Base-by-base conservation (phyloP, 2,797 vertebrate species). In the Alcedo quadribrachys region DNA sequence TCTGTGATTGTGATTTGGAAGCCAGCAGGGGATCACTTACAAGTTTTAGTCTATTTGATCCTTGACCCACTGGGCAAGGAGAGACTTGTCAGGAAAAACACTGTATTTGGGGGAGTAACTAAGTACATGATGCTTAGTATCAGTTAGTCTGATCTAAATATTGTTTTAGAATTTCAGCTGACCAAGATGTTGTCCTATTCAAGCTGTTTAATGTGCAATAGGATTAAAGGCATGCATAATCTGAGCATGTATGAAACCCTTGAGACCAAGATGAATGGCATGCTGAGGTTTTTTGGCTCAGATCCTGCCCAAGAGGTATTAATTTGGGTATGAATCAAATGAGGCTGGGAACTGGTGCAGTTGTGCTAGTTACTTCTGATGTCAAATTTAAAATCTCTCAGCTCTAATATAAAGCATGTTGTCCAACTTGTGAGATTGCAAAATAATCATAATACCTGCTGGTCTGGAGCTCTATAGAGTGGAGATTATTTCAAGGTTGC, bases 161-260 rank as follows among this genome's bases (percentile, higher is more conserved):
- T 95, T 93, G 92, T 95, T 96, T 96, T 95, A 96, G 95, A 89
- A 93, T 95, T 95, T 95, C 94, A 95, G 91, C 77, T 96, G 94
- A 92, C 94, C 94, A 94, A 92, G 85, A 93, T 94, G 92, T 92
- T 93, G 94, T 94, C 91, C 87, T 93, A 95, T 96, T 95, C 95
- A 96, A 85, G 96, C 96, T 96, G 94, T 90, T 96, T 96, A 96
- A 96, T 95, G 95, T 93, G 95, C 95, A 96, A 93, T 74, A 96
- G 93, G 94, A 96, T 96, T 95, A 93, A 96, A 93, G 83, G 83
- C 91, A 94, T 91, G 81, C 77, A 93, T 96, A 93, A 95, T 94
- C 94, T 91, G 83, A 92, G 85, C 71, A 84, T 84, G 87, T 94
- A 95, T 92, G 92, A 96, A 96, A 81, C 95, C 94, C 96, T 88